Conservation (phyloP, 2,888 invertebrate genomes). For the Nebria brevicollis region DNA sequence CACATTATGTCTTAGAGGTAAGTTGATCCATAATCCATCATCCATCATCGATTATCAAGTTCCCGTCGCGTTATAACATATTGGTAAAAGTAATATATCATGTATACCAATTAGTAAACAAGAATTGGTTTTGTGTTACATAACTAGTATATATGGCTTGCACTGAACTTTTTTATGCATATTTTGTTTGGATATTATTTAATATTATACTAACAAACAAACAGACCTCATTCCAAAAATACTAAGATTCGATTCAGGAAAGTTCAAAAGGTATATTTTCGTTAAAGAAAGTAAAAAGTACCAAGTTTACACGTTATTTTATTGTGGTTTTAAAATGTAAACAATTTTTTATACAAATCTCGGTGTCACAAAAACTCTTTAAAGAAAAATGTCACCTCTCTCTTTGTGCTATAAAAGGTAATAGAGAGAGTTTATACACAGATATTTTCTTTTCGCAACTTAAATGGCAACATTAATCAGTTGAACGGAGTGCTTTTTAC, state of each 20-base stretch:
- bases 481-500: slow-evolving; percentile 37
- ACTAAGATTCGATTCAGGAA: no score
- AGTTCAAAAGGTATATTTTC: no score
- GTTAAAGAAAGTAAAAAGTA: no score
- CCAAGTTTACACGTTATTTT: no score
- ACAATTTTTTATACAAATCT: background rate
- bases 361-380: background rate
- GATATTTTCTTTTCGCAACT: slow-evolving; percentile 41
- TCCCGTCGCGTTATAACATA: background rate
- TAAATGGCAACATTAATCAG: slow-evolving; percentile 40
- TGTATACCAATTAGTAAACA: background rate
- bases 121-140: background rate
- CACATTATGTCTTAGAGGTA: slow-evolving; percentile 26
- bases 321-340: no score
- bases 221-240: no score
- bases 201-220: no score
- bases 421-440: slow-evolving; percentile 39
- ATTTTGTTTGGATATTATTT: no score
- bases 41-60: background rate
- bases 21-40: background rate
- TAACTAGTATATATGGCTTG: no score
- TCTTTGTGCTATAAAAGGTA: slow-evolving; percentile 32
- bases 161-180: no score
- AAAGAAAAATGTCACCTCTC: background rate
- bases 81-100: background rate